Evolutionary conservation across 1,140 invertebrate genomes (phyloP), one percentile per base, ranked within the genome.

Genomic region (Drosophila mayri): DNA sequence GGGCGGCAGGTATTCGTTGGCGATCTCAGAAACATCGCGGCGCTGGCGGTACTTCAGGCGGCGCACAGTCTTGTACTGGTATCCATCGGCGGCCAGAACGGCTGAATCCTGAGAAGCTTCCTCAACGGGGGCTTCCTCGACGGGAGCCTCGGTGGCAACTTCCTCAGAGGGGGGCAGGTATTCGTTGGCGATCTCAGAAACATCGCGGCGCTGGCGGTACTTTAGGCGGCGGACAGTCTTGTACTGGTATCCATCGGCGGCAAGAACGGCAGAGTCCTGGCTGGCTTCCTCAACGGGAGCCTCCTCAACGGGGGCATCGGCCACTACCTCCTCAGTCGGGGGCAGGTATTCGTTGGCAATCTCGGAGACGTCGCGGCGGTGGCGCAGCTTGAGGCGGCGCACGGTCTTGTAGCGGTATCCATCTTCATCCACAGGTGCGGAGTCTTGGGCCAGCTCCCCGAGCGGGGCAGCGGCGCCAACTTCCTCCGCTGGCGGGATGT

Each of bases 361-460:
- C 50, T 83, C 81, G 1, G 79, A 71, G 0, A 90, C 87, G 60
- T 90, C 87, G 12, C 87, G 87, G 4, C 87, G 82, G 3, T 86
- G 78, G 7, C 82, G 78, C 8, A 70, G 49, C 32, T 84, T 85
- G 10, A 81, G 46, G 0, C 68, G 63, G 18, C 77, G 73, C 2
- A 85, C 82, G n/a, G 82, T 81, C 47, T 85, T 85, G 77, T 85
- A 85, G 11, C 41, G 72, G 65, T 85, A 85, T 43, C 82, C 82
- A 81, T 85, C 76, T 4, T 68, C 68, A 37, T 49, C 72, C 14
- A 81, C 40, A 16, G 22, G 43, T 8, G 79, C 75, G 14, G 85
- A 67, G 63, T 88, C 84, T 72, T 83, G 84, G 55, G 65, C 73
- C 20, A 65, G 25, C 9, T 81, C 57, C 57, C 22, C 66, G n/a